Conservation (phyloP, 2,113 vertebrate species). For the Silurus meridionalis region DNA sequence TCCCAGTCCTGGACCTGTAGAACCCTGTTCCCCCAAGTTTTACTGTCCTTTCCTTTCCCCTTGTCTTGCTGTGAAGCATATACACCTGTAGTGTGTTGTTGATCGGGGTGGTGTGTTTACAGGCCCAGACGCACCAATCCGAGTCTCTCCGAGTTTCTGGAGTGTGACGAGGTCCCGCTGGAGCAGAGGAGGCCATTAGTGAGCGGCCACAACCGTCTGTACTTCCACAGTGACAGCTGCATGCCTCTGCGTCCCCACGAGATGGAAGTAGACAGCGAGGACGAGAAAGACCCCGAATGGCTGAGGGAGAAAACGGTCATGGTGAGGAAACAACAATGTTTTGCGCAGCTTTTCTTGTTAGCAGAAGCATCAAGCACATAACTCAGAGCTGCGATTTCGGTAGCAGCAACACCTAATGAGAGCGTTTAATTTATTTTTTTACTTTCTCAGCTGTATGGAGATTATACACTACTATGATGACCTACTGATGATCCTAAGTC, state of each 20-base stretch:
- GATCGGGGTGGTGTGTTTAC: neutral
- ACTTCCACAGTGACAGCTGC: conserved; percentile 89
- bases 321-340: conserved; percentile 64
- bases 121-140: conserved; percentile 87
- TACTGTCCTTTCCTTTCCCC: neutral
- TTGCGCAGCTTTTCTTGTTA: neutral
- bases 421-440: neutral
- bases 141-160: conserved; percentile 86
- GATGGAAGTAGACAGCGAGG: conserved; percentile 89
- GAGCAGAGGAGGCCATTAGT: conserved; percentile 85
- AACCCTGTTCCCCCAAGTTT: neutral
- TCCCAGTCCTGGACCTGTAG: neutral
- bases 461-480: neutral
- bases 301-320: conserved; percentile 88
- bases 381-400: neutral
- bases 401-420: neutral
- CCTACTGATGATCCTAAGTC: neutral
- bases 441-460: neutral
- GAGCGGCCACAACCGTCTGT: conserved; percentile 86
- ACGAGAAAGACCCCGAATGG: conserved; percentile 86
- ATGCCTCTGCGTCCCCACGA: conserved; percentile 85
- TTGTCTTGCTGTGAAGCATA: neutral
- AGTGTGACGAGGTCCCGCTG: conserved; percentile 84
- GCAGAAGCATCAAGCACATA: neutral
- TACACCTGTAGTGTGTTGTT: neutral